These are phyloP conservation scores for Nerophis lumbriciformis DNA, from an alignment of 2,113 vertebrate species.

Conservation along the genomic window DNA sequence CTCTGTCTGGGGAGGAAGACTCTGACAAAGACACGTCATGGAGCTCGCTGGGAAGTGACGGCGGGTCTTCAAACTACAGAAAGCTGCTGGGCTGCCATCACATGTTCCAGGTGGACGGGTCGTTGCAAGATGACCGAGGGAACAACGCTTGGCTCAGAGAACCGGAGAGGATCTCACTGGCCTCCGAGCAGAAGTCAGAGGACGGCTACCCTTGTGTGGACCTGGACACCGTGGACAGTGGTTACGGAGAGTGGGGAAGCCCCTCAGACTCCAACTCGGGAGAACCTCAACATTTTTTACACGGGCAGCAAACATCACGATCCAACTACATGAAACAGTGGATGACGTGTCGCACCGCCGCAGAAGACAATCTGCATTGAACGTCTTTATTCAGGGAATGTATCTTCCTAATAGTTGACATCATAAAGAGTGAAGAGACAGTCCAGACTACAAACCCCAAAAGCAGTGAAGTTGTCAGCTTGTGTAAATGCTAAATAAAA, in stretches of 20 bases:
- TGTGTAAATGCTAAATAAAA: no score
- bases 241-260: conserved; percentile 85
- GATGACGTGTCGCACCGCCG: conserved; percentile 62
- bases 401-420: neutral
- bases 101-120: conserved; percentile 23
- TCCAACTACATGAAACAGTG: conserved; percentile 92
- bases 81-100: conserved; percentile 9
- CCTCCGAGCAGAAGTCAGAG: conserved; percentile 62
- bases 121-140: conserved; percentile 50
- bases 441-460: no score
- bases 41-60: conserved; percentile 26
- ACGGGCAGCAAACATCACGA: conserved; percentile 52
- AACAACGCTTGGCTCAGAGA: conserved; percentile 49
- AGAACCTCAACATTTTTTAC: conserved; percentile 35
- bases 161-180: conserved; percentile 69
- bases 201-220: conserved; percentile 80
- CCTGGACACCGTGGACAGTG: conserved; percentile 91
- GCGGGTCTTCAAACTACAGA: neutral
- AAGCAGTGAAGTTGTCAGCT: no score
- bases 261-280: conserved; percentile 71
- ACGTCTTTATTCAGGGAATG: neutral
- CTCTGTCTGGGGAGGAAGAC: conserved; percentile 67
- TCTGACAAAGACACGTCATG: conserved; percentile 53
- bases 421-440: no score
- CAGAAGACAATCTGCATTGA: conserved; percentile 17